A percentile compares a stretch with the other conserved stretches of the same genome.
Evolutionary conservation across 2,797 vertebrate genomes (phyloP).

Genomic region (Lagorchestes hirsutus): DNA sequence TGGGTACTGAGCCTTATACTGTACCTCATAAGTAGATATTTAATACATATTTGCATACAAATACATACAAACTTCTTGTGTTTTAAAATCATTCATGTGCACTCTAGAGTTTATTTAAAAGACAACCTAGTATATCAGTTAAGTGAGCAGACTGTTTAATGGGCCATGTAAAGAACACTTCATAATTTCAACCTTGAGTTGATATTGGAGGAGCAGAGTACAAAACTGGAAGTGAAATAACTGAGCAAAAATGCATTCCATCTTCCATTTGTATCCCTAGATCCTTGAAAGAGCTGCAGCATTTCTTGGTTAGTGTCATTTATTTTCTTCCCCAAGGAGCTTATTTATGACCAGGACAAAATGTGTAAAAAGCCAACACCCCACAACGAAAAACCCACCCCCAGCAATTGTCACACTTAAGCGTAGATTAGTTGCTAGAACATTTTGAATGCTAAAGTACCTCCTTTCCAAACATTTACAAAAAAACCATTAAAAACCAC

Average conservation of each 20-base stretch:
- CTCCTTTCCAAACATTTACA: background rate
- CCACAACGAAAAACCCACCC: background rate
- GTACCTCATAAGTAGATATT: no score
- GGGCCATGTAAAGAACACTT: background rate
- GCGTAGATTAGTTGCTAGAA: background rate
- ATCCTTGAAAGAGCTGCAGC: background rate
- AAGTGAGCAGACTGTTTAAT: background rate
- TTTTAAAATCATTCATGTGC: background rate
- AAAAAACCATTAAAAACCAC: background rate
- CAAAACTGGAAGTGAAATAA: background rate
- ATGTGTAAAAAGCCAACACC: background rate
- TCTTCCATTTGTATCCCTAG: background rate
- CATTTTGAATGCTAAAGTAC: background rate
- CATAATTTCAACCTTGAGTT: constrained; percentile 8
- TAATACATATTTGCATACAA: no score
- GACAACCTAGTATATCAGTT: background rate
- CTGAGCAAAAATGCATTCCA: background rate
- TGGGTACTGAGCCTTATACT: background rate
- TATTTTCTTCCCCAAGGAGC: background rate
- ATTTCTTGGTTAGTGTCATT: background rate
- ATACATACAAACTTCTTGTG: background rate
- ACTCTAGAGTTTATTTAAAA: constrained; percentile 4
- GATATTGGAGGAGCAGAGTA: background rate
- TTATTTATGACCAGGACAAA: background rate
- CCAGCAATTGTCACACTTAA: background rate